Conservation (phyloP, 2,113 vertebrate species). For the Malurus cyaneus region DNA sequence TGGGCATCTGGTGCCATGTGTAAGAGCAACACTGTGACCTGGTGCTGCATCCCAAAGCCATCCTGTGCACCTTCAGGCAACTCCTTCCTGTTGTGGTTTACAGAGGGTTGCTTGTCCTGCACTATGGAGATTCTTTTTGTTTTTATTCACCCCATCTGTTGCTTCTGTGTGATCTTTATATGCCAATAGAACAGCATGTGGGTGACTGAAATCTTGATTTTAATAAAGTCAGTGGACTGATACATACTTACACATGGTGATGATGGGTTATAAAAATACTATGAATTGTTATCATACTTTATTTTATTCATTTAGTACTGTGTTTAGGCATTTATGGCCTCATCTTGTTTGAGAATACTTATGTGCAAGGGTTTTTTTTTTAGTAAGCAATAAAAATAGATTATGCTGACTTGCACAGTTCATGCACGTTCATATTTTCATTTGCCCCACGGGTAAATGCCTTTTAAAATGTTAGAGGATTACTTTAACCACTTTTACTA, state of each 20-base stretch:
- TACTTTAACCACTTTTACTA: conserved; percentile 9
- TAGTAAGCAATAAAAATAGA: conserved; percentile 2
- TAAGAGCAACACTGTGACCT: not conserved
- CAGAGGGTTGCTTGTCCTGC: not conserved
- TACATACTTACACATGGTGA: not conserved
- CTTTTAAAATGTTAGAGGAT: conserved; percentile 11
- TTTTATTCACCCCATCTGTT: not conserved
- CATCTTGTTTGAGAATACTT: conserved; percentile 35
- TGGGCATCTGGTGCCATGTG: not conserved
- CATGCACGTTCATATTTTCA: not conserved
- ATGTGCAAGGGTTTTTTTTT: not conserved
- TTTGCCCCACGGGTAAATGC: not conserved
- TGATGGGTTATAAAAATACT: conserved; percentile 37
- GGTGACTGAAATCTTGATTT: conserved; percentile 3
- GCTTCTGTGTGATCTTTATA: not conserved
- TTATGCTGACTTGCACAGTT: conserved; percentile 8
- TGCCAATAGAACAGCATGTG: not conserved
- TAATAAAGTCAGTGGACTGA: conserved; percentile 15
- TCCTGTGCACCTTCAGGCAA: not conserved
- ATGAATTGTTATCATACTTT: not conserved
- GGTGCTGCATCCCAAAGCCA: not conserved
- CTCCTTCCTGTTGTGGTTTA: not conserved
- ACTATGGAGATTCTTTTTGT: not conserved
- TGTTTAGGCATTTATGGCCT: conserved; percentile 15
- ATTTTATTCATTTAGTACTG: conserved; percentile 22